Base-by-base conservation (phyloP, 2,888 invertebrate species). In the Autographa pulchrina region DNA sequence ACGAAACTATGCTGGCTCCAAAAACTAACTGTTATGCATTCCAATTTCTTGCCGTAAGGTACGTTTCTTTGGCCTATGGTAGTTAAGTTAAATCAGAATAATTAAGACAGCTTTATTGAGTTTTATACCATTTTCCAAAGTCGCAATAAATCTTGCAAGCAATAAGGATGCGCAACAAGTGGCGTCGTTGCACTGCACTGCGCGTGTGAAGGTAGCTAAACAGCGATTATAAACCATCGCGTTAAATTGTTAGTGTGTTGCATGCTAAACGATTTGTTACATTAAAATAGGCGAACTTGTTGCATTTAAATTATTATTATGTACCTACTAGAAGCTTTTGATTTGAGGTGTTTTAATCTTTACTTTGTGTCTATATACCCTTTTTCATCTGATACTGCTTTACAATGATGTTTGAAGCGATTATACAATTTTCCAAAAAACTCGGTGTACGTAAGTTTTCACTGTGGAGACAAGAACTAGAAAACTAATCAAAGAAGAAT, bases 81-180 rank as follows among this genome's bases (percentile, higher is more conserved):
- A 48, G n/a, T n/a, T 2, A 7, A 48, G 48, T 25, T 25, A 3
- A 43, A n/a, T 43, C 16, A 16, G 16, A 43, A 43, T 48, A 48
- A 48, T 48, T 48, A 48, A 48, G n/a, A 7, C 48, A n/a, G n/a
- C n/a, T n/a, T 48, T 48, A 48, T 48, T 0, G n/a, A 48, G 48
- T 48, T 48, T 48, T n/a, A 48, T n/a, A n/a, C 31, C 38, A 3
- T 71, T 35, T n/a, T 13, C n/a, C 13, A 11, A 20, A 3, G 14
- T 20, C 9, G 11, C 14, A 0, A 62, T 72, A 18, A 32, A 54
- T 77, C 16, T 60, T 7, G 14, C 0, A 31, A 11, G 48, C 54
- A 73, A 60, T 76, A 65, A 62, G 38, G 58, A 65, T 68, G 62
- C 20, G n/a, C n/a, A 72, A 62, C 56, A 43, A 67, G 38, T 68